Base-by-base conservation (phyloP, 1,140 invertebrate species). In the Heliothis subflexa region DNA sequence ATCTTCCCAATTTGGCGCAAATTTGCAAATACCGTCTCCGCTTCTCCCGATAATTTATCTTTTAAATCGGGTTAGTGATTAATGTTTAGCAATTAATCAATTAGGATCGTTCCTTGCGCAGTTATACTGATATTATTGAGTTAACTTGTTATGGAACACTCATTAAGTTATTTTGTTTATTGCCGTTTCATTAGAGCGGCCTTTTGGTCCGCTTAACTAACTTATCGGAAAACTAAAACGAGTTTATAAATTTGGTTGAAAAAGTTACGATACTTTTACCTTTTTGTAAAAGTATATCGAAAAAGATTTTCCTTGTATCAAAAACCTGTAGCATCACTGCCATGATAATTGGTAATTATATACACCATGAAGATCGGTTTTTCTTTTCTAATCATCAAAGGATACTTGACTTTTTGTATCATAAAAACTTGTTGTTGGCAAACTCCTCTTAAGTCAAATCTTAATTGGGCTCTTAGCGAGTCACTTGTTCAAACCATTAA, bases 1-100 rank as follows among this genome's bases (percentile, higher is more conserved):
- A 52, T 28, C 66, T 25, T 14, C 2, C 11, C 47, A 70, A 70
- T 70, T 52, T 70, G 12, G n/a, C 4, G 18, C 50, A 70, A 72
- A 72, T 57, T 72, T 40, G 11, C 25, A 72, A 72, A 40, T 47
- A 45, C n/a, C 70, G 2, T 54, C 52, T 18, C 18, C 25, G 50
- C 47, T 55, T 12, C 52, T 33, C 16, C 33, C 11, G 55, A 57
- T 72, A 72, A 72, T 72, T 72, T 72, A 57, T 72, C n/a, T 55
- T 18, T 57, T 16, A 18, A 57, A 72, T 52, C 52, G 50, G 70
- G 40, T 72, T 49, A 72, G 70, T 72, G 70, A 72, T 55, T 55
- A 72, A 72, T 72, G 70, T 21, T 72, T 11, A 57, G 70, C 52
- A 40, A 57, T 72, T 72, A 55, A 33, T 72, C 70, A 54, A 72